Evolutionary conservation across 2,888 invertebrate genomes (phyloP).

Genomic region (Drosophila prolongata): DNA sequence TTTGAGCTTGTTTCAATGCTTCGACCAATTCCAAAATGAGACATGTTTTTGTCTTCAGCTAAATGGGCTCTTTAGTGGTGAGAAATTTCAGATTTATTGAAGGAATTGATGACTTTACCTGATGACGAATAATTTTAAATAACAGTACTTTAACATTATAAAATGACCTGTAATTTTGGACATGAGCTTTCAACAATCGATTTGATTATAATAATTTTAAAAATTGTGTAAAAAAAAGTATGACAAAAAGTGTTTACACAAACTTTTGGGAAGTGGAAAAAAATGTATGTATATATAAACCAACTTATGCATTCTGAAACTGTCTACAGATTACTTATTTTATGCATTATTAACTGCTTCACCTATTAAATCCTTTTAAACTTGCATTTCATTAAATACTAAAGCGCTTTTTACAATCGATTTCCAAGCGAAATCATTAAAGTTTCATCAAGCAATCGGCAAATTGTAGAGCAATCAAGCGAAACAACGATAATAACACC

Average conservation of each 20-base stretch:
- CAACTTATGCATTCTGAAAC: no score
- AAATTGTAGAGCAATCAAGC: conserved; percentile 33
- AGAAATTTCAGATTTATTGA: background rate
- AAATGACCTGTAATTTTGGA: background rate
- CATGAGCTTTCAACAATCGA: background rate
- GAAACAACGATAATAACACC: conserved; percentile 52
- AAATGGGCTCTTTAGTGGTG: conserved; percentile 9
- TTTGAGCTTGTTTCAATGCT: conserved; percentile 41
- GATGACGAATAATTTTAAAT: background rate
- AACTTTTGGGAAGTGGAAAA: no score
- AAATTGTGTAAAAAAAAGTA: no score
- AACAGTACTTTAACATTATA: background rate
- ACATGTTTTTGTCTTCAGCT: conserved; percentile 1
- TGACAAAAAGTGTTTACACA: no score
- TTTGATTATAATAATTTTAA: background rate
- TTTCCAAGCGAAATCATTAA: conserved; percentile 13
- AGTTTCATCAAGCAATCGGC: conserved; percentile 18
- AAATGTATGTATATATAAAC: no score
- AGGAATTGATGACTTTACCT: background rate
- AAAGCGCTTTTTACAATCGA: conserved; percentile 10
- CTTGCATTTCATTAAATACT: no score
- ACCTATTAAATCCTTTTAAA: no score
- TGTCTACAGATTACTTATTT: background rate
- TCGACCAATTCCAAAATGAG: conserved; percentile 19
- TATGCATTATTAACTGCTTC: background rate